Conservation (phyloP, 2,888 invertebrate species). For the Cordilura impudica region DNA sequence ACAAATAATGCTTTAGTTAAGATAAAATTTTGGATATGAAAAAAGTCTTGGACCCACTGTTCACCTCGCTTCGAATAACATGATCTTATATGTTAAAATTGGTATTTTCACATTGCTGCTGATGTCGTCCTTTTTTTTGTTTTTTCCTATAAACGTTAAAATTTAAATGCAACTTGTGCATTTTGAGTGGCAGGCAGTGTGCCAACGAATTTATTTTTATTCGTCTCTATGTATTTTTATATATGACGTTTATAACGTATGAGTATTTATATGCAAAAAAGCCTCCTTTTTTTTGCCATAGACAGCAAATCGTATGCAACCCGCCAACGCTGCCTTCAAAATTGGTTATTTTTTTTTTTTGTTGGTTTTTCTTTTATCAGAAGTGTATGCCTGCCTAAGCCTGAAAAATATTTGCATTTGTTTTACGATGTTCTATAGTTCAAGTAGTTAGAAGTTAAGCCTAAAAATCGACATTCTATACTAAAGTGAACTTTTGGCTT, state of each 20-base stretch:
- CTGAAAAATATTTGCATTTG: conserved; percentile 61
- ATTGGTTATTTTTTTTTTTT: not conserved
- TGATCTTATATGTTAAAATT: conserved; percentile 49
- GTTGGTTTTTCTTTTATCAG: not conserved
- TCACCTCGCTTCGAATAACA: not conserved
- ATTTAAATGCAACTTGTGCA: conserved; percentile 62
- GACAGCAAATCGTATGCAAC: conserved; percentile 24
- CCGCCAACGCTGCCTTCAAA: conserved; percentile 28
- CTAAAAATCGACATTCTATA: conserved; percentile 58
- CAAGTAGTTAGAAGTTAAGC: conserved; percentile 62
- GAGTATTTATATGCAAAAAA: conserved; percentile 55
- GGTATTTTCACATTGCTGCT: conserved; percentile 42
- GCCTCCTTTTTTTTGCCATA: conserved; percentile 43
- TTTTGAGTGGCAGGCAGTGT: conserved; percentile 61
- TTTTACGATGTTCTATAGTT: conserved; percentile 52
- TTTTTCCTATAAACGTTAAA: conserved; percentile 54
- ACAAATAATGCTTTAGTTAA: too few species aligned
- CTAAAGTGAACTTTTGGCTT: conserved; percentile 57
- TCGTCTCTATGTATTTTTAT: conserved; percentile 31
- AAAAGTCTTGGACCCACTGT: too few species aligned
- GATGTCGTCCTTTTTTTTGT: conserved; percentile 47
- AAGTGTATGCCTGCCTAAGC: conserved; percentile 2
- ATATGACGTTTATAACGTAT: conserved; percentile 30
- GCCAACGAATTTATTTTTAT: conserved; percentile 52
- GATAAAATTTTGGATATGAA: too few species aligned